Evolutionary conservation across 2,797 vertebrate genomes (phyloP).

Genomic region (Phalanger gymnotis): DNA sequence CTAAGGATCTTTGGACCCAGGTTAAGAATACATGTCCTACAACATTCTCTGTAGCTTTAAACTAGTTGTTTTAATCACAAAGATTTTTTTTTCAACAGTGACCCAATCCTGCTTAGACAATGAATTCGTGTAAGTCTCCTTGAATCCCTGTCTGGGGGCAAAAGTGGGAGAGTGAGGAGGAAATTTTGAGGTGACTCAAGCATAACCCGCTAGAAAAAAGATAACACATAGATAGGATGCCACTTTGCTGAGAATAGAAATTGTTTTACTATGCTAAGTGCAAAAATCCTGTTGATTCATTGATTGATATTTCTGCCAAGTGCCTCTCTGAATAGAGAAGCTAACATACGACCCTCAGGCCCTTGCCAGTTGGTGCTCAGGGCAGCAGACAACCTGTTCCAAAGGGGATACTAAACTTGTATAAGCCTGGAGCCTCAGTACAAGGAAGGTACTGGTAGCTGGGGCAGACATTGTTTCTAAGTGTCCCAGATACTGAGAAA

Average conservation of each 20-base stretch:
- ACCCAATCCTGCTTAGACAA: not conserved
- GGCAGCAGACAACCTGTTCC: not conserved
- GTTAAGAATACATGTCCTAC: not conserved
- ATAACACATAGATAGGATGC: not conserved
- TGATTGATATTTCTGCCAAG: not conserved
- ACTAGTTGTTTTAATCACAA: not conserved
- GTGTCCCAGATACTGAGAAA: not conserved
- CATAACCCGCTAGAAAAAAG: not conserved
- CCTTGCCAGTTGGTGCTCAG: not conserved
- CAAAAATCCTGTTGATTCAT: not conserved
- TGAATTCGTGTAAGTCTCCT: not conserved
- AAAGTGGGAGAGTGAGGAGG: not conserved
- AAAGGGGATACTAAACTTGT: not conserved
- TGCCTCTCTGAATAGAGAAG: not conserved
- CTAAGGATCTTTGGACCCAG: not conserved
- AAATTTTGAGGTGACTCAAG: not conserved
- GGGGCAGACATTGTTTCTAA: not conserved
- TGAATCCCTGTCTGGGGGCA: not conserved
- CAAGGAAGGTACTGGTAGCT: not conserved
- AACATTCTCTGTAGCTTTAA: conserved; percentile 17
- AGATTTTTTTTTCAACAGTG: not conserved
- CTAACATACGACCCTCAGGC: not conserved
- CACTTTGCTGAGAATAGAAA: not conserved
- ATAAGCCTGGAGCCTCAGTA: not conserved
- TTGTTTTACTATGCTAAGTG: not conserved